Percentiles rank a stretch among this genome's conserved stretches.
Conservation (phyloP, 2,888 invertebrate species). For the Phaedon cochleariae region DNA sequence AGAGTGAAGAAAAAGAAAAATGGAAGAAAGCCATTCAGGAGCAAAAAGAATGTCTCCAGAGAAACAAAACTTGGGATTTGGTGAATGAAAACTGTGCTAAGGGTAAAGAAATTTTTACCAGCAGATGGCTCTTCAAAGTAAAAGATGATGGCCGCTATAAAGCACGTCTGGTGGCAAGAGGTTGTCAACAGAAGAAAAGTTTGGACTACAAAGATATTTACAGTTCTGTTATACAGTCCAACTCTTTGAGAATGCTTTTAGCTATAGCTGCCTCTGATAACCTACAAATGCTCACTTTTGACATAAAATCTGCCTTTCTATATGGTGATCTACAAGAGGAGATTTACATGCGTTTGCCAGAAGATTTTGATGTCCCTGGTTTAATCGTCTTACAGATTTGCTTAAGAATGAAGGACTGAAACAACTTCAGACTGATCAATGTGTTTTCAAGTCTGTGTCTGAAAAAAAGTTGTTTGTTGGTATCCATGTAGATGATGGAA, state of each 20-base stretch:
- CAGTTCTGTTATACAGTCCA: conserved; percentile 20
- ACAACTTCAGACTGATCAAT: neutral
- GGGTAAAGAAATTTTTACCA: conserved; percentile 33
- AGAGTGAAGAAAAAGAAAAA: conserved; percentile 13
- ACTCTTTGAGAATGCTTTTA: conserved; percentile 21
- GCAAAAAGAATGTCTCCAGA: conserved; percentile 39
- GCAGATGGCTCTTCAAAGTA: conserved; percentile 40
- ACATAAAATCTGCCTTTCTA: conserved; percentile 7
- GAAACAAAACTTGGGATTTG: conserved; percentile 38
- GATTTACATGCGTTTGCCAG: neutral
- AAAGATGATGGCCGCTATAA: conserved; percentile 40
- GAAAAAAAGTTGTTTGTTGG: neutral
- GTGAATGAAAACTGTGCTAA: conserved; percentile 27
- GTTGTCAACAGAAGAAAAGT: conserved; percentile 29
- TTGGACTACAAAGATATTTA: conserved; percentile 24
- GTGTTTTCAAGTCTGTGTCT: neutral
- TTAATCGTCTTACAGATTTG: neutral
- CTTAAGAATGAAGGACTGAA: neutral
- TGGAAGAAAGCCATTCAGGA: conserved; percentile 33
- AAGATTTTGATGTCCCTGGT: neutral
- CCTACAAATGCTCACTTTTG: neutral
- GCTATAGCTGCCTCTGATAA: conserved; percentile 10
- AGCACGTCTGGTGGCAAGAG: conserved; percentile 38
- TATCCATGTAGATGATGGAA: neutral
- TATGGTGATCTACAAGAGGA: conserved; percentile 4